phyloP scores from a whole-genome alignment of 2,888 invertebrate genomes.

The Eudasyphora cyanicolor region DNA sequence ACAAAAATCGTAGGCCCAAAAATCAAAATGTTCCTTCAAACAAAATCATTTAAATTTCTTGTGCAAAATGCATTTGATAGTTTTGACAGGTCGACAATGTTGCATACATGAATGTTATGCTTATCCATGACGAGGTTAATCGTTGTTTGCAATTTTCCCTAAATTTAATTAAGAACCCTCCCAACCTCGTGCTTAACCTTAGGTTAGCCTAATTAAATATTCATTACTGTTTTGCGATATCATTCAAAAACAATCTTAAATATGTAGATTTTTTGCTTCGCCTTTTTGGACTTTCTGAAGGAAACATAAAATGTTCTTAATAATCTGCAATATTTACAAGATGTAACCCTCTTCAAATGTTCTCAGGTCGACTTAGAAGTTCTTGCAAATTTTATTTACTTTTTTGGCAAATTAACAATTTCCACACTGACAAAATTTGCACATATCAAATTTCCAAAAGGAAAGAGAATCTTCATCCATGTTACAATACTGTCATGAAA shows the following conservation, averaged over 20 bases:
- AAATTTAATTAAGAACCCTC: conserved; percentile 60
- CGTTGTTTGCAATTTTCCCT: conserved; percentile 20
- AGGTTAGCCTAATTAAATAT: conserved; percentile 57
- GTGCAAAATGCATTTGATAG: not conserved
- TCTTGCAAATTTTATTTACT: not conserved
- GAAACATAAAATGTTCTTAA: conserved; percentile 10
- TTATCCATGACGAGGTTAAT: not conserved
- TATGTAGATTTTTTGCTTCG: conserved; percentile 64
- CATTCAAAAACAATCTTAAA: conserved; percentile 61
- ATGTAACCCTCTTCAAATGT: conserved; percentile 32
- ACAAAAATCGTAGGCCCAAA: too few relatives aligned
- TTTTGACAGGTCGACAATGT: too few relatives aligned
- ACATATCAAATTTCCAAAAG: conserved; percentile 59
- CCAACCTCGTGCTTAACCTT: too few relatives aligned
- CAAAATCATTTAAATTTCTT: conserved; percentile 51
- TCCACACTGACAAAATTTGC: conserved; percentile 64
- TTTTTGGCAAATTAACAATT: conserved; percentile 35
- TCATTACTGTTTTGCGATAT: conserved; percentile 60
- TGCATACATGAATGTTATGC: not conserved
- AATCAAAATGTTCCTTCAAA: too few relatives aligned
- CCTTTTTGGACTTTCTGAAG: not conserved
- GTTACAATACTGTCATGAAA: conserved; percentile 58
- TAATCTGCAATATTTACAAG: conserved; percentile 54
- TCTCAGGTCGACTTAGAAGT: too few relatives aligned
- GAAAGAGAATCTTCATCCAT: conserved; percentile 25